phyloP scores from a whole-genome alignment of 2,113 vertebrate species.

The Prinia subflava region DNA sequence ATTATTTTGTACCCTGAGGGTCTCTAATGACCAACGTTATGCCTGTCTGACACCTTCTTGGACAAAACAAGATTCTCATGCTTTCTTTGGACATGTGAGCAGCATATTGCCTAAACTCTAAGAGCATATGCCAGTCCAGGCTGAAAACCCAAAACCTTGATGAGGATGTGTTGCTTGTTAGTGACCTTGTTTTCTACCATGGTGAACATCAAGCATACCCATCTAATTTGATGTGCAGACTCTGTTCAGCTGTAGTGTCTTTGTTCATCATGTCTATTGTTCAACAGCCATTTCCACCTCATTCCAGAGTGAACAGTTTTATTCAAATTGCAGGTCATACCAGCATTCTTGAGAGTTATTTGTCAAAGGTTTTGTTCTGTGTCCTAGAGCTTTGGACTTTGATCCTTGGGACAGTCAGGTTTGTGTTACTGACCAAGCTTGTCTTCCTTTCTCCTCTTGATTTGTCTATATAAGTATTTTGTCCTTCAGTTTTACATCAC shows the following conservation, averaged over 20 bases:
- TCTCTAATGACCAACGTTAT: neutral
- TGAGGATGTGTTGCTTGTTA: neutral
- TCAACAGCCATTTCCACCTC: neutral
- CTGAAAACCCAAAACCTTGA: neutral
- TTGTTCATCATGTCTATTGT: neutral
- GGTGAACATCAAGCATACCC: neutral
- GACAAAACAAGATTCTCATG: neutral
- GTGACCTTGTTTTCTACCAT: neutral
- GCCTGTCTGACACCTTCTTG: neutral
- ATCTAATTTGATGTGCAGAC: neutral
- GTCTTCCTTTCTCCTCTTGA: neutral
- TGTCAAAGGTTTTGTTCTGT: neutral
- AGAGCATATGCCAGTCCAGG: neutral
- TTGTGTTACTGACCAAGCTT: neutral
- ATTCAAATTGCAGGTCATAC: neutral
- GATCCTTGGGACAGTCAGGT: neutral
- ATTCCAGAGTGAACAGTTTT: neutral
- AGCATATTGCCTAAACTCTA: neutral
- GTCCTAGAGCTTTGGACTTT: neutral
- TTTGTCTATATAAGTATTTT: neutral
- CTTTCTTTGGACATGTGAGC: neutral
- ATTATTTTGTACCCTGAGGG: neutral
- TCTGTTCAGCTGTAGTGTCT: neutral
- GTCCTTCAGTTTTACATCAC: neutral
- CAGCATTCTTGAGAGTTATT: neutral